Conservation (phyloP, 2,797 vertebrate species). For the Enteromius thamalakanensis region DNA sequence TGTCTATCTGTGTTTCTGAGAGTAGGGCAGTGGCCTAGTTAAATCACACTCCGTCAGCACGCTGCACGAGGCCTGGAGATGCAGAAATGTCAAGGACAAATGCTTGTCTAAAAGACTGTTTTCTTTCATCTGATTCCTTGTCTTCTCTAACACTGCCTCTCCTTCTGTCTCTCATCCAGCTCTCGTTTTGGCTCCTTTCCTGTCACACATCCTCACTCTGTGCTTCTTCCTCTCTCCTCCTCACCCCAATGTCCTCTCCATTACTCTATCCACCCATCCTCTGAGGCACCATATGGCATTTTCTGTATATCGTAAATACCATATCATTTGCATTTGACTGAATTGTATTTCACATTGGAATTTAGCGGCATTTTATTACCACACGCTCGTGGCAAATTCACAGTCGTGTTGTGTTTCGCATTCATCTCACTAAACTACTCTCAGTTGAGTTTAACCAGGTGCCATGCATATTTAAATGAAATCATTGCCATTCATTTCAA, state of each 20-base stretch:
- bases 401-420: not conserved
- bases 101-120: conserved; percentile 30
- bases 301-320: not conserved
- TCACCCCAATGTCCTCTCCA: not conserved
- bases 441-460: not conserved
- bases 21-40: conserved; percentile 69
- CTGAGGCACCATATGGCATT: conserved; percentile 34
- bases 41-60: conserved; percentile 68
- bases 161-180: not conserved
- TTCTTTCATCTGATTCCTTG: conserved; percentile 48
- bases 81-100: conserved; percentile 67
- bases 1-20: conserved; percentile 49
- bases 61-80: conserved; percentile 65
- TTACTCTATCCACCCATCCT: conserved; percentile 20
- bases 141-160: conserved; percentile 46
- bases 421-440: not conserved
- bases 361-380: not conserved
- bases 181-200: conserved; percentile 1
- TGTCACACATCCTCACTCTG: conserved; percentile 1
- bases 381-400: not conserved
- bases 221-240: conserved; percentile 15
- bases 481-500: not conserved
- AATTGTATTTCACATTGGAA: not conserved
- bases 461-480: not conserved
- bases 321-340: not conserved